Evolutionary conservation across 2,113 vertebrate genomes (phyloP).

Genomic region (Xenopus laevis): DNA sequence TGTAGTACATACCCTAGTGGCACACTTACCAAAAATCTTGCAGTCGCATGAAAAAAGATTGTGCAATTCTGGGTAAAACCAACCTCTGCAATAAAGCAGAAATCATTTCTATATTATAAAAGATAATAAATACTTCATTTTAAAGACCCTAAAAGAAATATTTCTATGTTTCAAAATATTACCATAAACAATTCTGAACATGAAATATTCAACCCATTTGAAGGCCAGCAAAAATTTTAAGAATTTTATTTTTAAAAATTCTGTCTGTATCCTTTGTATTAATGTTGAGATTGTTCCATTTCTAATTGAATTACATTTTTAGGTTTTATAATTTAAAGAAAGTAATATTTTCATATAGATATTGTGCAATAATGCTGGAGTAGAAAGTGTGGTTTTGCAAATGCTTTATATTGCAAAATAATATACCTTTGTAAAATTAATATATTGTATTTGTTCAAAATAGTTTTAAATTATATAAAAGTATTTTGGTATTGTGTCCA

Average conservation of each 20-base stretch:
- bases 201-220: too few species aligned
- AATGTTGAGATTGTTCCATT: slow-evolving; percentile 65
- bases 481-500: slow-evolving; percentile 55
- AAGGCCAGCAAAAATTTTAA: neutral
- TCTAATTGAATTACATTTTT: slow-evolving; percentile 72
- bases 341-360: slow-evolving; percentile 81
- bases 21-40: too few species aligned
- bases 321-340: slow-evolving; percentile 80
- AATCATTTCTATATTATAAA: too few species aligned
- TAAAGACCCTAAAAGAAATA: too few species aligned
- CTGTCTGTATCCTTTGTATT: neutral
- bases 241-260: neutral
- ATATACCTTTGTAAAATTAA: slow-evolving; percentile 83
- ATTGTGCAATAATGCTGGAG: slow-evolving; percentile 77
- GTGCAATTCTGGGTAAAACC: too few species aligned
- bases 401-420: slow-evolving; percentile 74
- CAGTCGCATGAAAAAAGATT: too few species aligned
- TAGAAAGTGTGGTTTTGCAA: slow-evolving; percentile 74
- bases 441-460: slow-evolving; percentile 80
- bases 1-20: too few species aligned
- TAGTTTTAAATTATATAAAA: slow-evolving; percentile 82
- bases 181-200: too few species aligned
- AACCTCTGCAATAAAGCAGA: too few species aligned
- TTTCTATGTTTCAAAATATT: too few species aligned
- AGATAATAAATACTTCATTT: too few species aligned